A percentile compares a stretch with the other conserved stretches of the same genome.
Conservation (phyloP, 2,888 invertebrate species). For the Heliconius ethilla region DNA sequence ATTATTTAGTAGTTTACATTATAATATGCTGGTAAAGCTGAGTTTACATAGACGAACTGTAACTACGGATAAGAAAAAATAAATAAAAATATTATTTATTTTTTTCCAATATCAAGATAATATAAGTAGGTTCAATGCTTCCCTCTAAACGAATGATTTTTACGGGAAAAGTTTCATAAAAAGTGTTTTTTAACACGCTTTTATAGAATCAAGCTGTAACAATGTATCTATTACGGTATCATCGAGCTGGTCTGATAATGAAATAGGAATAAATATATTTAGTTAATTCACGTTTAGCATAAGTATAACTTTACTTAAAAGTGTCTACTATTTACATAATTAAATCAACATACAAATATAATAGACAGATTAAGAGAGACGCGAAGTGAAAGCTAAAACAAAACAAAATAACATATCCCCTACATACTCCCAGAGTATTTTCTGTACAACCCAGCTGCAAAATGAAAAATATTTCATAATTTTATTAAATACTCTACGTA, state of each 20-base stretch:
- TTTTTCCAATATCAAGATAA: background rate
- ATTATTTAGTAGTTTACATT: slow-evolving; percentile 18
- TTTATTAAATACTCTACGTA: slow-evolving; percentile 35
- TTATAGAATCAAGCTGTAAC: too few species aligned
- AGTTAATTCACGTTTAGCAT: background rate
- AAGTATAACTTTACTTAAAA: background rate
- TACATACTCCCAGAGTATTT: background rate
- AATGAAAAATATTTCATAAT: slow-evolving; percentile 23
- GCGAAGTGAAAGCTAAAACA: background rate
- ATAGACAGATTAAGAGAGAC: background rate
- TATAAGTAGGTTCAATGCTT: background rate
- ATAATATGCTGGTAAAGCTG: background rate
- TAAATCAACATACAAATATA: background rate
- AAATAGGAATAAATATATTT: too few species aligned
- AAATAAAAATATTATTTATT: background rate
- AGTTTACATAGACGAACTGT: background rate
- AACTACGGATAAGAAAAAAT: background rate
- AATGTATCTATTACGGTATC: too few species aligned
- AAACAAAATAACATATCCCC: background rate
- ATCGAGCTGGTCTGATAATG: too few species aligned
- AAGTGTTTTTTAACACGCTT: too few species aligned
- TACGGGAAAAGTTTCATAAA: too few species aligned
- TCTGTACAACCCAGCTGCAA: background rate
- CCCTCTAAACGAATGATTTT: too few species aligned
- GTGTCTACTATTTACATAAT: background rate